These are phyloP conservation scores for Tilapia sparmanii DNA, from an alignment of 2,113 vertebrate species.

Conservation along the genomic window DNA sequence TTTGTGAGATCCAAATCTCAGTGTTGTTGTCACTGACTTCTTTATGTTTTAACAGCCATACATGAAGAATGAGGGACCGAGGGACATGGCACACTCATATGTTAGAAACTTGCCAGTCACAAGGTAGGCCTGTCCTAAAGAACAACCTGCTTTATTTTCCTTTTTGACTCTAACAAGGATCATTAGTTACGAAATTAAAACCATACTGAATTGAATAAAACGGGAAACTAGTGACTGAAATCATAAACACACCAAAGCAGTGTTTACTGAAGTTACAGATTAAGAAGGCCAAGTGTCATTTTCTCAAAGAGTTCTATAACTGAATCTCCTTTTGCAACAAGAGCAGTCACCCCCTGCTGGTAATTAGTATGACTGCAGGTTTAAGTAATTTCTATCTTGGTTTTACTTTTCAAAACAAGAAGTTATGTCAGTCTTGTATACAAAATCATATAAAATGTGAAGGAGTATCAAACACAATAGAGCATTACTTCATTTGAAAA, in stretches of 20 bases:
- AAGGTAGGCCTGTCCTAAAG: background rate
- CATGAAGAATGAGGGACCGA: background rate
- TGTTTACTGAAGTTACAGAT: background rate
- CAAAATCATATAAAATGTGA: background rate
- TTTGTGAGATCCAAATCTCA: background rate
- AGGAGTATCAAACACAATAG: background rate
- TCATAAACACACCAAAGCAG: background rate
- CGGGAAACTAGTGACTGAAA: accelerated
- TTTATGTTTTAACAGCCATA: background rate
- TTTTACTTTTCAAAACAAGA: background rate
- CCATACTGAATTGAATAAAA: background rate
- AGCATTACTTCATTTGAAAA: background rate
- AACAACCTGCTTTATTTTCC: background rate
- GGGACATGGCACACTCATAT: background rate
- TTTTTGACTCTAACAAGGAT: background rate
- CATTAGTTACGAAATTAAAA: background rate
- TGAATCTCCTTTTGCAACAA: background rate
- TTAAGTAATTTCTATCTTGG: background rate
- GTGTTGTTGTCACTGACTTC: background rate
- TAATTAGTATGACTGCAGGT: background rate
- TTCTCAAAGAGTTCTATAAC: background rate
- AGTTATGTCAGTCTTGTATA: background rate
- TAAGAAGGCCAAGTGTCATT: background rate
- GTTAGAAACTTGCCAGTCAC: background rate
- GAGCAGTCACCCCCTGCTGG: background rate